phyloP scores from a whole-genome alignment of 1,140 invertebrate genomes.

The Coelopa frigida region DNA sequence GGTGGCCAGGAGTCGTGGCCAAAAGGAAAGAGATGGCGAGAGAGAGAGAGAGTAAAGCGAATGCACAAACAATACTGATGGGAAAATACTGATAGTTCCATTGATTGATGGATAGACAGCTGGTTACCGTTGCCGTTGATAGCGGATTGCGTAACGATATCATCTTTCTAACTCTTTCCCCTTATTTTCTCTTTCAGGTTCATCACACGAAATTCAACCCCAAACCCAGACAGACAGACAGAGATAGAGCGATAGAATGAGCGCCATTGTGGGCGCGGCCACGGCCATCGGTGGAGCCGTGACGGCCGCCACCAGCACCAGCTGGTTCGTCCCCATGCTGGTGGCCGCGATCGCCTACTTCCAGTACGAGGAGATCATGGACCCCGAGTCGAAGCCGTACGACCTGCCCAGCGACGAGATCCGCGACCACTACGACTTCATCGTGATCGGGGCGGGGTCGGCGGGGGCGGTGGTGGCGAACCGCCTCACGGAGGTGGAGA shows the following conservation, averaged over 20 bases:
- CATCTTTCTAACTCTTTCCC: no score
- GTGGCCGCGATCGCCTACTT: constrained; percentile 75
- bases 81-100: no score
- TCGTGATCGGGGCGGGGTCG: constrained; percentile 88
- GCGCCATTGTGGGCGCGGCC: constrained; percentile 51
- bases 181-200: no score
- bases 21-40: no score
- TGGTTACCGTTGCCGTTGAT: no score
- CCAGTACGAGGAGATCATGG: constrained; percentile 66
- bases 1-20: no score
- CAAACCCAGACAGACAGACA: no score
- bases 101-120: no score
- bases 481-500: constrained; percentile 66
- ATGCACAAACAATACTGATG: no score
- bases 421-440: constrained; percentile 70
- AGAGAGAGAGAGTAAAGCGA: no score
- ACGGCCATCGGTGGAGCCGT: constrained; percentile 52
- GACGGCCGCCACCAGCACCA: constrained; percentile 49
- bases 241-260: constrained; percentile 46
- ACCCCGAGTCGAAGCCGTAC: constrained; percentile 65
- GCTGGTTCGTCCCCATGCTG: constrained; percentile 71
- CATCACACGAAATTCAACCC: no score
- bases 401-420: constrained; percentile 58
- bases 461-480: constrained; percentile 90
- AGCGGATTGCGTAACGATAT: no score